Conservation (phyloP, 2,888 invertebrate genomes). For the Halocaridina rubra region DNA sequence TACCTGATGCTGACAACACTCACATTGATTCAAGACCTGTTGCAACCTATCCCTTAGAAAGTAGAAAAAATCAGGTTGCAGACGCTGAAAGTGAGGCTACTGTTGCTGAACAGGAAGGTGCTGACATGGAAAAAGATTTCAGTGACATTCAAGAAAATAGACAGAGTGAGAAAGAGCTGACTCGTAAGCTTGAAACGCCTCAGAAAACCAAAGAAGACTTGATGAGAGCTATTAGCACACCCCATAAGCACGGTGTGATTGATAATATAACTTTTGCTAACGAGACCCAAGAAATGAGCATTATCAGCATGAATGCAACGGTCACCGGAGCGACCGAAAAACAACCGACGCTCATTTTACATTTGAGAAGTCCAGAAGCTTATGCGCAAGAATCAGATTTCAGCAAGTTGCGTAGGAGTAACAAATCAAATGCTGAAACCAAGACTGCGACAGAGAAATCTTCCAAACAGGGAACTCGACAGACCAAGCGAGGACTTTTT, state of each 20-base stretch:
- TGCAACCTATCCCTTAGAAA: not conserved
- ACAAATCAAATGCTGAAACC: constrained; percentile 21
- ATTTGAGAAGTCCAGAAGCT: constrained; percentile 44
- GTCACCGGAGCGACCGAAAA: not conserved
- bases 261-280: constrained; percentile 57
- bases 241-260: constrained; percentile 37
- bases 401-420: constrained; percentile 39
- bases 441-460: not conserved
- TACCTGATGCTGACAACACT: not conserved
- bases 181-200: not conserved
- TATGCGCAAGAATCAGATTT: constrained; percentile 54
- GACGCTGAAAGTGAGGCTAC: not conserved
- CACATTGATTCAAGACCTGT: not conserved
- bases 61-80: not conserved
- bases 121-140: not conserved
- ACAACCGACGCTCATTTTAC: constrained; percentile 29
- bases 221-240: constrained; percentile 55
- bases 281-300: constrained; percentile 56
- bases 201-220: constrained; percentile 21
- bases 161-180: not conserved
- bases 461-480: not conserved
- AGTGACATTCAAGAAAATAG: not conserved
- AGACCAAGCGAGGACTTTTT: not conserved
- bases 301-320: constrained; percentile 22
- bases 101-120: not conserved